Base-by-base conservation (phyloP, 2,888 invertebrate species). In the Amphipyra berbera region DNA sequence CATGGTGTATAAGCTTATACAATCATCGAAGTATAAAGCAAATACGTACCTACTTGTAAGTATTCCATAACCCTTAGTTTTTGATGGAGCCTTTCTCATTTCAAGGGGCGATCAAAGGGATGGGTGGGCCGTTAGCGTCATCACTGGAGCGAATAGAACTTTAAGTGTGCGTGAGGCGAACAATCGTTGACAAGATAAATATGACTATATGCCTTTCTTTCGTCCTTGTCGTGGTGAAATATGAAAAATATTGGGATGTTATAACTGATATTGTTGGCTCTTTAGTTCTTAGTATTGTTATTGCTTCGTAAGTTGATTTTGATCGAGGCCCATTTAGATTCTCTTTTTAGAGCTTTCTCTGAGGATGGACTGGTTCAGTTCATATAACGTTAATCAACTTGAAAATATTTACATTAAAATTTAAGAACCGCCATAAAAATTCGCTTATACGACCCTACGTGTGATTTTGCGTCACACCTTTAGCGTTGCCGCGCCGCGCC, bases 171-270 rank as follows among this genome's bases (percentile, higher is more conserved):
- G 27, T n/a, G 15, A 49, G 40, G 8, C 40, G 37, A 38, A 49
- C 48, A 38, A 38, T 49, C 21, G 21, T 21, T 37, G 12, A 38
- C 37, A 33, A 47, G 47, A 49, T 38, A 21, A 21, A 49, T 37
- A 21, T 37, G 37, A n/a, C 6, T 21, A 15, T 7, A 21, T 15
- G 21, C 7, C 12, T 49, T 49, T 38, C n/a, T 14, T 38, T 37
- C 48, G 8, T 6, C 15, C 35, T 12, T 49, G 10, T 49, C 21
- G 14, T 21, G 12, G 15, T 33, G 13, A 35, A 15, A 38, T 37
- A 40, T 3, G 40, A 0, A 7, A 40, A 13, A 40, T 13, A 40
- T 13, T 13, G 7, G 40, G 40, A 40, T 13, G 13, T 40, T 40
- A 13, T n/a, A 40, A 40, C n/a, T 13, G 12, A 40, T 13, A 40